These are phyloP conservation scores for Emberiza fucata DNA, from an alignment of 2,113 vertebrate genomes.

Conservation along the genomic window DNA sequence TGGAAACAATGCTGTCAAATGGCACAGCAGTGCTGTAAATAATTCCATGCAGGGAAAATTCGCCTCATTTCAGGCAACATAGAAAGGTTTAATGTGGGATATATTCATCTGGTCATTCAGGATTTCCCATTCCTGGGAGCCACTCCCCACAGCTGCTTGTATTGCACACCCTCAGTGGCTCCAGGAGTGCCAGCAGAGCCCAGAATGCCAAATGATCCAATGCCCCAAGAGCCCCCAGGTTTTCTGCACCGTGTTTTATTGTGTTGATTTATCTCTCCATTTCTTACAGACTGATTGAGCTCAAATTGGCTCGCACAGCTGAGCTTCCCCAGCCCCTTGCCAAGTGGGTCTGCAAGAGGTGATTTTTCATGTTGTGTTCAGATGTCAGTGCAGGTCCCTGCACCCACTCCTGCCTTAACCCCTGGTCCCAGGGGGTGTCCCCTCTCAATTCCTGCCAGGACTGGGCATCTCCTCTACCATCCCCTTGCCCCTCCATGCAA, in stretches of 20 bases:
- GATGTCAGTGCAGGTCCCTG: not conserved
- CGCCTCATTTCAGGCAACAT: not conserved
- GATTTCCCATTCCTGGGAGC: not conserved
- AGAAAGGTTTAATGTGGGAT: not conserved
- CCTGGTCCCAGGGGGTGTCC: not conserved
- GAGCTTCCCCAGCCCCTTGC: not conserved
- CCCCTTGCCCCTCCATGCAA: not conserved
- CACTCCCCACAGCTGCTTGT: not conserved
- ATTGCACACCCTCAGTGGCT: not conserved
- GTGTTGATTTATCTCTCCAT: slow-evolving; percentile 12
- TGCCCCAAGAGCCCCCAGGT: not conserved
- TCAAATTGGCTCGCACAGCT: not conserved
- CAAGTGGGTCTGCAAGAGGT: not conserved
- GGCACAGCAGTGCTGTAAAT: not conserved
- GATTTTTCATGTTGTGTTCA: slow-evolving; percentile 16
- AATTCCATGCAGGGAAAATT: not conserved
- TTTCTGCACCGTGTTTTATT: not conserved
- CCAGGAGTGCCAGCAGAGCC: not conserved
- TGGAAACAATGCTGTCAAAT: not conserved
- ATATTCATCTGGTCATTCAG: not conserved
- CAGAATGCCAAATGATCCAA: not conserved
- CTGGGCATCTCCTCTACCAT: not conserved
- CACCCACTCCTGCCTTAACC: not conserved
- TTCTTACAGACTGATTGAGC: slow-evolving; percentile 2
- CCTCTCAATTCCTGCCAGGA: not conserved